Evolutionary conservation across 2,113 vertebrate species (phyloP).

Genomic region (Anseranas semipalmata): DNA sequence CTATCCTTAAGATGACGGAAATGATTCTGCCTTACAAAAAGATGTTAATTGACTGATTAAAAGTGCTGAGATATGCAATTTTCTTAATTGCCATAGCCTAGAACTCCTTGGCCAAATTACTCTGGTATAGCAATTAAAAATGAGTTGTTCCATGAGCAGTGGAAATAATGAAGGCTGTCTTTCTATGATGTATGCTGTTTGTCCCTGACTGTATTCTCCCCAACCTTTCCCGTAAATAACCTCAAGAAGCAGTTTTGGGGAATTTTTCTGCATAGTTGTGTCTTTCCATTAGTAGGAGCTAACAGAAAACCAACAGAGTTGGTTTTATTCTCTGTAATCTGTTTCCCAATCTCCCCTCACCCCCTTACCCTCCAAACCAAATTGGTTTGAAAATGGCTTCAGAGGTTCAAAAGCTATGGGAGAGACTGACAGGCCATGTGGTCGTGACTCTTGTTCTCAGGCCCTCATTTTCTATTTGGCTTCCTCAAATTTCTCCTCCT

Average conservation of each 20-base stretch:
- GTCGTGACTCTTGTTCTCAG: not conserved
- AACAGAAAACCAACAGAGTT: not conserved
- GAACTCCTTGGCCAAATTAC: not conserved
- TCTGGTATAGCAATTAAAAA: not conserved
- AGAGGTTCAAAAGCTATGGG: not conserved
- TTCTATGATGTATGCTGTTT: not conserved
- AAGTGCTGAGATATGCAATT: not conserved
- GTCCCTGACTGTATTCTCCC: not conserved
- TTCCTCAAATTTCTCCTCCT: not conserved
- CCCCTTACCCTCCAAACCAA: not conserved
- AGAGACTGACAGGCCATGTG: not conserved
- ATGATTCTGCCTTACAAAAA: not conserved
- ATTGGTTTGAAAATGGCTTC: not conserved
- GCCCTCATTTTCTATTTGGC: not conserved
- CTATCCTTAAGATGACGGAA: not conserved
- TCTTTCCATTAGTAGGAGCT: not conserved
- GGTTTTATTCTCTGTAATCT: not conserved
- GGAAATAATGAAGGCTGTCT: not conserved
- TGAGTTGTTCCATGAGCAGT: not conserved
- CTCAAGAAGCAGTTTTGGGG: not conserved
- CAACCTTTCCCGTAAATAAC: not conserved
- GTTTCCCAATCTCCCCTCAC: not conserved
- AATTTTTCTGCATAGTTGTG: not conserved
- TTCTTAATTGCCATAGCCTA: not conserved
- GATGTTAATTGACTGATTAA: not conserved